Evolutionary conservation across 2,113 vertebrate genomes (phyloP), one percentile per base, ranked within the genome.

Genomic region (Rhinopomastus cyanomelas): DNA sequence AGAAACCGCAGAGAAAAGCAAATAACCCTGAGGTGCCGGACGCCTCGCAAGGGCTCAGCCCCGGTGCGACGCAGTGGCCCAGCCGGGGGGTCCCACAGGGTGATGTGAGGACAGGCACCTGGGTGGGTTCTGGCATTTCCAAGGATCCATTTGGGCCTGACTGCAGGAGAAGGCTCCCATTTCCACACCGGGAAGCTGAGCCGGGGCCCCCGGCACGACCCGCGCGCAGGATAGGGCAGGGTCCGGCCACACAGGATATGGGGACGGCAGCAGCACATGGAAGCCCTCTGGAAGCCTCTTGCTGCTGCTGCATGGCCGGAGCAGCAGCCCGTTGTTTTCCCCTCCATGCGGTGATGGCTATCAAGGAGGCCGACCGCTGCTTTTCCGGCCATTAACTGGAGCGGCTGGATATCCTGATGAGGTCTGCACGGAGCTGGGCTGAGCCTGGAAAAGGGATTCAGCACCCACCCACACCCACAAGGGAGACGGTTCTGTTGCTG

Each of bases 331-430:
- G 21, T 74, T 87, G 82, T 92, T 92, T 93, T 62, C 53, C 61
- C 42, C 91, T 89, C 81, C 46, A 66, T 2, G 2, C 29, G 8
- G 85, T 48, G 78, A 90, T 94, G 37, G 56, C 89, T 88, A 90
- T 91, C 68, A 6, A 92, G 65, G 57, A 25, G 76, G 57, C 86
- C 93, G 79, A 85, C 60, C 3, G 56, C 64, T 55, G 34, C 85
- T 91, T 94, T 95, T 94, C 95, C 89, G 91, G 93, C 93, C 75
- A 77, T 93, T 94, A 93, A 76, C 85, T 69, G 59, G 13, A 92
- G 37, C 46, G 30, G 48, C 93, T 93, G 93, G 85, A 95, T 82
- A 94, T 93, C 91, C 87, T 92, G 94, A 92, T 76, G 84, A 87
- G 34, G 52, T 55, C 61, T 3, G 77, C 59, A 5, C 6, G 18